Percentiles rank a stretch among this genome's conserved stretches.
Conservation (phyloP, 2,113 vertebrate genomes). For the Onychostruthus taczanowskii region DNA sequence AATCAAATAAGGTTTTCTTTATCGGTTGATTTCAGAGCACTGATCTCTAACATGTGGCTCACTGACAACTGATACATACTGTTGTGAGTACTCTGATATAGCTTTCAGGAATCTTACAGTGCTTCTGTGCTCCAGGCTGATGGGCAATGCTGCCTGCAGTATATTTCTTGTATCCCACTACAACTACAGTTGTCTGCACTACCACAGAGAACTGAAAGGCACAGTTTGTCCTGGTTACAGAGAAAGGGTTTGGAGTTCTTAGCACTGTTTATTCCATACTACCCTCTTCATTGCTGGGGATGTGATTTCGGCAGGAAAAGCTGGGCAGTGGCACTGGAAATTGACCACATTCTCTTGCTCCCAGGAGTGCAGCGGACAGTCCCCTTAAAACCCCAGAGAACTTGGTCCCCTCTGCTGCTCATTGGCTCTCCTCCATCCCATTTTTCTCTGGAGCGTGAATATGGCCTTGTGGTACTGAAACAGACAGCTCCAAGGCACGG, state of each 20-base stretch:
- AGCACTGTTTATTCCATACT: background rate
- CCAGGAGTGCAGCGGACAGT: background rate
- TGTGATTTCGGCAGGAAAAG: background rate
- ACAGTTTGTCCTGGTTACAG: background rate
- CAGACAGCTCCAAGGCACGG: background rate
- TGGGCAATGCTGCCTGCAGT: background rate
- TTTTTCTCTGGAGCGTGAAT: accelerated
- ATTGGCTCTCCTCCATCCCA: background rate
- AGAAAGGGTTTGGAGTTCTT: background rate
- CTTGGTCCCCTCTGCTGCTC: background rate
- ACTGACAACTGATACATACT: background rate
- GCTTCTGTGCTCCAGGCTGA: background rate
- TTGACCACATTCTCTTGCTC: background rate
- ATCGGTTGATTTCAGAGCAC: background rate
- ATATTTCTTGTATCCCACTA: background rate
- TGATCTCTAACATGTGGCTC: background rate
- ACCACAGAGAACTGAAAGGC: background rate
- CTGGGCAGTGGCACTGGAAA: background rate
- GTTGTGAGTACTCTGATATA: background rate
- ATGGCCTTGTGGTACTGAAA: background rate
- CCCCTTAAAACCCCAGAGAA: background rate
- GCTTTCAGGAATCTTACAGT: background rate
- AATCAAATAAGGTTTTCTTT: background rate
- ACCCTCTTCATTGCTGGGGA: background rate
- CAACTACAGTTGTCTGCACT: background rate